Evolutionary conservation across 2,888 invertebrate genomes (phyloP).

Genomic region (Coleophora deauratella): DNA sequence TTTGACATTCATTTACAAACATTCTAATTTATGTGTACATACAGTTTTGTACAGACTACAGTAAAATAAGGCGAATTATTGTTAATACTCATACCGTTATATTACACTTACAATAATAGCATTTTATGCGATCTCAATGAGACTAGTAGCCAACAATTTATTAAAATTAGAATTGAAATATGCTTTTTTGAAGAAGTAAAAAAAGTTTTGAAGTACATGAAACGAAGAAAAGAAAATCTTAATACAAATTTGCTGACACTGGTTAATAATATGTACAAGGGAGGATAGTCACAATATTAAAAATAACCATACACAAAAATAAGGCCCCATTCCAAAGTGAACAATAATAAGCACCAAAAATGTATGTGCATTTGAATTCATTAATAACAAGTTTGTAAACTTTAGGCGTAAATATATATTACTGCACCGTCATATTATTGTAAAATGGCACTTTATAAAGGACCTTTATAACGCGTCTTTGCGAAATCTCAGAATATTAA

Average conservation of each 20-base stretch:
- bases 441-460: slow-evolving; percentile 26
- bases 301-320: slow-evolving; percentile 30
- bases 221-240: slow-evolving; percentile 7
- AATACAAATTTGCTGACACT: slow-evolving; percentile 26
- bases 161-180: slow-evolving; percentile 28
- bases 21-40: slow-evolving; percentile 57
- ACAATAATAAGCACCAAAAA: slow-evolving; percentile 5
- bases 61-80: slow-evolving; percentile 40
- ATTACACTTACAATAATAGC: slow-evolving; percentile 40
- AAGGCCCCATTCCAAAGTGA: slow-evolving; percentile 43
- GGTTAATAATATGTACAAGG: slow-evolving; percentile 56
- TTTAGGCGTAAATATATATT: background rate
- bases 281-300: slow-evolving; percentile 31
- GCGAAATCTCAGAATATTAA: too few species aligned
- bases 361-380: background rate
- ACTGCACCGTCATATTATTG: slow-evolving; percentile 1
- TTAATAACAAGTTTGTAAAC: background rate
- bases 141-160: slow-evolving; percentile 54
- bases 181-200: slow-evolving; percentile 5
- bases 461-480: too few species aligned
- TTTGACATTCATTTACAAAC: slow-evolving; percentile 65
- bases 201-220: slow-evolving; percentile 9
- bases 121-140: slow-evolving; percentile 59
- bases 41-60: slow-evolving; percentile 57
- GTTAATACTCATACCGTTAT: slow-evolving; percentile 51